Percentiles rank a stretch among this genome's conserved stretches.
phyloP scores from a whole-genome alignment of 35 echinoderm and acorn worm genomes.

The Lytechinus pictus region DNA sequence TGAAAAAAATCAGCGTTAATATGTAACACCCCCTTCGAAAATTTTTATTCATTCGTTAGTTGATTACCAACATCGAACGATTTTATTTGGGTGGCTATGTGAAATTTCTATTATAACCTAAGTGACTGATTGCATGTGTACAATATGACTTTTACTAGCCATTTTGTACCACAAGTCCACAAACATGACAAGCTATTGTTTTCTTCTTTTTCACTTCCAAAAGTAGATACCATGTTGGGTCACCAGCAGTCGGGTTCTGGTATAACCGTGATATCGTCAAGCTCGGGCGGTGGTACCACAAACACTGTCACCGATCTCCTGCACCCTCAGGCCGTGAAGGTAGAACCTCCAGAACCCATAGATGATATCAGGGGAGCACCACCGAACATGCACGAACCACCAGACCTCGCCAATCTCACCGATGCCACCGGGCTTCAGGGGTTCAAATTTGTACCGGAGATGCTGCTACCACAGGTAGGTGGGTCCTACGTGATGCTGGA shows the following conservation, averaged over 20 bases:
- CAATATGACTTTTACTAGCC: no score
- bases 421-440: slow-evolving; percentile 59
- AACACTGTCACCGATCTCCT: not conserved
- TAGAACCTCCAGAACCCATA: slow-evolving; percentile 42
- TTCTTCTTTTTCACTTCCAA: not conserved
- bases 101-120: no score
- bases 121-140: no score
- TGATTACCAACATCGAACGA: not conserved
- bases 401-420: slow-evolving; percentile 60
- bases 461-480: slow-evolving; percentile 56
- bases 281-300: not conserved
- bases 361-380: not conserved
- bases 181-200: not conserved
- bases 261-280: slow-evolving; percentile 19
- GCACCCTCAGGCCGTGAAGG: slow-evolving; percentile 54
- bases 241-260: slow-evolving; percentile 16
- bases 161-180: no score
- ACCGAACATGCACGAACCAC: slow-evolving; percentile 7
- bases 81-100: not conserved
- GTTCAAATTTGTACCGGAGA: slow-evolving; percentile 58
- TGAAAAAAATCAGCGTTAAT: not conserved
- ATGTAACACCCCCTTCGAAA: not conserved
- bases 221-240: not conserved
- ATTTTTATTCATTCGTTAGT: not conserved
- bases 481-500: not conserved